A percentile compares a stretch with the other conserved stretches of the same genome.
These are phyloP conservation scores for Oceanodroma leucorhoa DNA, from an alignment of 2,797 vertebrate species.

Conservation along the genomic window DNA sequence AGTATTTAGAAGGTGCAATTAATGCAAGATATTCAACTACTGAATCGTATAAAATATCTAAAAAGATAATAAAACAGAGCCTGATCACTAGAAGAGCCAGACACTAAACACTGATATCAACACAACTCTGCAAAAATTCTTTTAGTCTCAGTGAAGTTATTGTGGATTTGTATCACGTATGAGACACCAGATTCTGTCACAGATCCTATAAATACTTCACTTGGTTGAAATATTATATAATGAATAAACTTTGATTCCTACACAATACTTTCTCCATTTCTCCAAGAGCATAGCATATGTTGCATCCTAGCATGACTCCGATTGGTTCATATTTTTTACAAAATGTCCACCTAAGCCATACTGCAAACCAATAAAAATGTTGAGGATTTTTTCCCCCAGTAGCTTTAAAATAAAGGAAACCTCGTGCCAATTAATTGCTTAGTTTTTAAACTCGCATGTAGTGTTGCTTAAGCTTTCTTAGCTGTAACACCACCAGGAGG, in stretches of 20 bases:
- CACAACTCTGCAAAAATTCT: neutral
- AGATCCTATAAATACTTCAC: neutral
- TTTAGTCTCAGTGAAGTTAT: neutral
- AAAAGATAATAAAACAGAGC: neutral
- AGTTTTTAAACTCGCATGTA: neutral
- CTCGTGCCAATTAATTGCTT: neutral
- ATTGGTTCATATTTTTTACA: neutral
- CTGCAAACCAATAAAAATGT: neutral
- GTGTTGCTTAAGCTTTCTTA: neutral
- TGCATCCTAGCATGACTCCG: neutral
- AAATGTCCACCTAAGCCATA: neutral
- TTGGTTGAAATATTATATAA: constrained; percentile 36
- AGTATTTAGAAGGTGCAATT: neutral
- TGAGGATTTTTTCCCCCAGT: neutral
- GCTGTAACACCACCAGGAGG: neutral
- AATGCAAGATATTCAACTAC: neutral
- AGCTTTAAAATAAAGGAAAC: neutral
- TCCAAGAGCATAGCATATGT: neutral
- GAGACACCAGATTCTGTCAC: neutral
- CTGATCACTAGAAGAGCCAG: neutral
- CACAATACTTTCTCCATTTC: neutral
- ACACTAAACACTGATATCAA: neutral
- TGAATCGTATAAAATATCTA: neutral
- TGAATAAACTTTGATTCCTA: neutral
- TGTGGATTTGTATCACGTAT: neutral